Conservation (phyloP, 2,888 invertebrate species). For the Dynastes hyllus region DNA sequence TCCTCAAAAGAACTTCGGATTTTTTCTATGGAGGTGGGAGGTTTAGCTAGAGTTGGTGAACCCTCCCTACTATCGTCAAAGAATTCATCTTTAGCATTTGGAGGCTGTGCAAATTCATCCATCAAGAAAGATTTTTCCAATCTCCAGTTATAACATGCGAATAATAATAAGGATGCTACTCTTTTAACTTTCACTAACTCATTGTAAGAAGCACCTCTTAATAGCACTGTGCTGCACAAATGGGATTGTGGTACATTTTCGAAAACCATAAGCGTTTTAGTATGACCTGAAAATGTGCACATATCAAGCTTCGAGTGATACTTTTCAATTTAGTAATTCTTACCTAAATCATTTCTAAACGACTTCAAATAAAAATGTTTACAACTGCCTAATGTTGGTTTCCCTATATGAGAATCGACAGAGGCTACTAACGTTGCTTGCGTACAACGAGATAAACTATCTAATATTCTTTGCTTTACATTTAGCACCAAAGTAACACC, state of each 20-base stretch:
- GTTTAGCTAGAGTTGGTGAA: slow-evolving; percentile 61
- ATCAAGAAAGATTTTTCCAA: slow-evolving; percentile 93
- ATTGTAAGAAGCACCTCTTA: slow-evolving; percentile 83
- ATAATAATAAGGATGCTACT: slow-evolving; percentile 86
- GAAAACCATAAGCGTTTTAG: slow-evolving; percentile 94
- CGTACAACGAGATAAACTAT: slow-evolving; percentile 84
- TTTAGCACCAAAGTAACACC: slow-evolving; percentile 92
- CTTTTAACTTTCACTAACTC: slow-evolving; percentile 89
- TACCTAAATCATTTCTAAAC: slow-evolving; percentile 73
- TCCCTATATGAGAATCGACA: slow-evolving; percentile 89
- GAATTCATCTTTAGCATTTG: slow-evolving; percentile 73
- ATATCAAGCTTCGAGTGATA: neutral
- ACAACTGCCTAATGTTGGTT: slow-evolving; percentile 89
- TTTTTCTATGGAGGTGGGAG: slow-evolving; percentile 47
- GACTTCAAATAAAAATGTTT: slow-evolving; percentile 84
- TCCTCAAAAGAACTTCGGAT: slow-evolving; percentile 37
- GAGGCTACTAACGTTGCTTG: slow-evolving; percentile 90
- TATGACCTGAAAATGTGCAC: slow-evolving; percentile 71
- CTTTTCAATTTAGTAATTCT: slow-evolving; percentile 36
- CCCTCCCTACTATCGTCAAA: slow-evolving; percentile 69
- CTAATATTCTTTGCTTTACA: slow-evolving; percentile 88
- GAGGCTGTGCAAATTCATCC: slow-evolving; percentile 88
- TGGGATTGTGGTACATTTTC: slow-evolving; percentile 91
- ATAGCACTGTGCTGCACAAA: slow-evolving; percentile 89
- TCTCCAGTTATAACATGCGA: slow-evolving; percentile 92